phyloP scores from a whole-genome alignment of 30 jellyfish, hydroid and myxozoan genomes.

The Hydractinia symbiolongicarpus region DNA sequence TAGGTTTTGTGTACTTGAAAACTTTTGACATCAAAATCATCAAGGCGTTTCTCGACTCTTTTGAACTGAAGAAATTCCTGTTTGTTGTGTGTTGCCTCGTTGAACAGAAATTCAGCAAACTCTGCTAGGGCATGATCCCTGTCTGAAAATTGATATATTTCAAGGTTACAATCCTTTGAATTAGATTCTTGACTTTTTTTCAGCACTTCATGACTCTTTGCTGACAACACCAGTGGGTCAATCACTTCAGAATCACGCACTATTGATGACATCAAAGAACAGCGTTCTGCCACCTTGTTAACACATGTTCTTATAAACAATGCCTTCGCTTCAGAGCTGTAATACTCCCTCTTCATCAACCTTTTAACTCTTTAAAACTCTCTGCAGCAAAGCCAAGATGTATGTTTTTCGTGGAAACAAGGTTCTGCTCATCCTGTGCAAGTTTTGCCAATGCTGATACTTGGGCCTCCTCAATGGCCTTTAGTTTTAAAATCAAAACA shows the following conservation, averaged over 20 bases:
- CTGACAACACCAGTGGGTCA: background rate
- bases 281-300: background rate
- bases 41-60: slow-evolving; percentile 23
- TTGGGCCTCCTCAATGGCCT: slow-evolving; percentile 25
- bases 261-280: slow-evolving; percentile 6
- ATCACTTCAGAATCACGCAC: background rate
- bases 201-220: slow-evolving; percentile 1
- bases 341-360: background rate
- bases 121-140: slow-evolving; percentile 7
- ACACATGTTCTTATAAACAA: background rate
- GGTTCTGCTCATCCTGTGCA: slow-evolving; percentile 15
- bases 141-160: background rate
- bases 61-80: slow-evolving; percentile 13
- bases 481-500: background rate
- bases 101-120: background rate
- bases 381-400: slow-evolving; percentile 19
- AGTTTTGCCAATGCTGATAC: slow-evolving; percentile 20
- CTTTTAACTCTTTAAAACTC: background rate
- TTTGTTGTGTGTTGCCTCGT: background rate
- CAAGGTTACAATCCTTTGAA: background rate
- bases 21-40: background rate
- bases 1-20: slow-evolving; percentile 10
- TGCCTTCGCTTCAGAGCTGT: background rate
- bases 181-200: background rate
- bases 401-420: slow-evolving; percentile 9